Percentiles rank a stretch among this genome's conserved stretches.
These are phyloP conservation scores for Sebastes iracundus DNA, from an alignment of 2,797 vertebrate species.

Conservation along the genomic window DNA sequence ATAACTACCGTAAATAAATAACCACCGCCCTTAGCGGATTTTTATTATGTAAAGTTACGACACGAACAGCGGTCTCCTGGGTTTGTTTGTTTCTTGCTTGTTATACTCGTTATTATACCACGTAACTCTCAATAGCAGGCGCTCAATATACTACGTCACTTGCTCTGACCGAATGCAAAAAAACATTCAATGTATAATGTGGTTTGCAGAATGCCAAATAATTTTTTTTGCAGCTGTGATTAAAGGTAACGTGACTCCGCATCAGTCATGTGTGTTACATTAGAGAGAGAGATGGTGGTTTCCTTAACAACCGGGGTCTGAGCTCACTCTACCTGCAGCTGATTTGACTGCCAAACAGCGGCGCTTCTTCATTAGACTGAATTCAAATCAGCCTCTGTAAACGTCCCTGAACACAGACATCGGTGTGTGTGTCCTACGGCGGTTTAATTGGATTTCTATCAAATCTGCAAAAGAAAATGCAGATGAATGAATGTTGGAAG, in stretches of 20 bases:
- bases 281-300: background rate
- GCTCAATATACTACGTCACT: no score
- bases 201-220: no score
- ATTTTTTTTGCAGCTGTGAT: background rate
- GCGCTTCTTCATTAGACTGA: background rate
- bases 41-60: no score
- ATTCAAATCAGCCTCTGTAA: conserved; percentile 28
- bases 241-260: background rate
- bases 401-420: background rate
- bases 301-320: background rate
- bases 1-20: no score
- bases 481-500: background rate
- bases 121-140: no score
- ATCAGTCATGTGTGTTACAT: background rate
- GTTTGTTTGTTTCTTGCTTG: no score
- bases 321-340: conserved; percentile 2
- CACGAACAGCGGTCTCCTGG: no score
- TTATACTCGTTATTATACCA: no score
- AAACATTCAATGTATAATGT: no score
- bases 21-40: no score
- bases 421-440: background rate
- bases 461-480: background rate
- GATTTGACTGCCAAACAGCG: conserved; percentile 54
- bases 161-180: no score
- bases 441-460: background rate